Evolutionary conservation across 2,888 invertebrate genomes (phyloP).

Genomic region (Phragmatobia fuliginosa): DNA sequence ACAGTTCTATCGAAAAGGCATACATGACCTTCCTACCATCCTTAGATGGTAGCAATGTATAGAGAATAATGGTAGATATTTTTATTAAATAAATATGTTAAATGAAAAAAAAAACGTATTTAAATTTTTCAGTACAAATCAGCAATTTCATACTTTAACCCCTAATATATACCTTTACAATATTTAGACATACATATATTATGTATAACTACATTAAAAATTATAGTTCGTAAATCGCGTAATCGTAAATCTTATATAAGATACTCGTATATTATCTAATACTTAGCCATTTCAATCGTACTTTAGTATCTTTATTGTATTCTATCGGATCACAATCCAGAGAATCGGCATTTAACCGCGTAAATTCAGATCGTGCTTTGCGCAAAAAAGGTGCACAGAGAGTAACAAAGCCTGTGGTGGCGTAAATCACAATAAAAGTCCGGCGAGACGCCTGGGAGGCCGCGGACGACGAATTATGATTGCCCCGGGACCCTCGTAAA

Average conservation of each 20-base stretch:
- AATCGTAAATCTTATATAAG: conserved; percentile 8
- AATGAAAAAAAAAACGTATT: no score
- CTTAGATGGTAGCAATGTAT: no score
- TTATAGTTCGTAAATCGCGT: neutral
- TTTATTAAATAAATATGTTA: no score
- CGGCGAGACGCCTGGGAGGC: conserved; percentile 73
- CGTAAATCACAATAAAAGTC: conserved; percentile 86
- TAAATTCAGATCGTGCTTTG: conserved; percentile 57
- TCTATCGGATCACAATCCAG: conserved; percentile 45
- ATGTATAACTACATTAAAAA: neutral
- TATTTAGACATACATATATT: neutral
- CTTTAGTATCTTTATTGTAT: conserved; percentile 27
- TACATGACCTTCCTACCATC: no score
- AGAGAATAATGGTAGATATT: no score
- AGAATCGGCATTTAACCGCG: conserved; percentile 52
- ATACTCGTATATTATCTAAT: conserved; percentile 3
- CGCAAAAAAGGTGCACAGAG: conserved; percentile 53
- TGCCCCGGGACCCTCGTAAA: conserved; percentile 69
- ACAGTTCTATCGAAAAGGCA: no score
- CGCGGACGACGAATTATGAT: conserved; percentile 73
- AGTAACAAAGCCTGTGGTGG: conserved; percentile 66
- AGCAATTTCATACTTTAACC: no score
- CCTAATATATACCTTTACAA: neutral
- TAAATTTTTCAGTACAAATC: no score
- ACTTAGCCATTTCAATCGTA: conserved; percentile 12